Percentiles rank a stretch among this genome's conserved stretches.
Conservation (phyloP, 2,888 invertebrate genomes). For the Bimastos eiseni region DNA sequence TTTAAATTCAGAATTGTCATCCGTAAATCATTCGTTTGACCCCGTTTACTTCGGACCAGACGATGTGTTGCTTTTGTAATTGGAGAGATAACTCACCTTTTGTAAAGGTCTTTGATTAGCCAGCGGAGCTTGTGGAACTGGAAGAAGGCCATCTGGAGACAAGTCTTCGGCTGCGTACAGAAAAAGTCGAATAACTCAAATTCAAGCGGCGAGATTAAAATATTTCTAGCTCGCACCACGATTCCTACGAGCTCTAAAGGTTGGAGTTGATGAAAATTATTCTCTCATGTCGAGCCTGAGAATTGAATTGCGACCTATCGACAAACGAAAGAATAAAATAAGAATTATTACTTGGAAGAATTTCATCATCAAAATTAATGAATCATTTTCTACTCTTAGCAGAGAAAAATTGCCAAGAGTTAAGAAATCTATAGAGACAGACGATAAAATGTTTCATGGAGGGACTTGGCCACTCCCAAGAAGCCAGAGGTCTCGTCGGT, state of each 20-base stretch:
- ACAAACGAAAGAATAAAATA: background rate
- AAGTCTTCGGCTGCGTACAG: background rate
- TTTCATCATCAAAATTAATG: background rate
- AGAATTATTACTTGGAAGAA: background rate
- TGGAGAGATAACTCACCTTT: slow-evolving; percentile 23
- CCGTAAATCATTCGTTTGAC: background rate
- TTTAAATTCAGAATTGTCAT: background rate
- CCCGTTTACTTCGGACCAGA: background rate
- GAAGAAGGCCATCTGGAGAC: slow-evolving; percentile 26
- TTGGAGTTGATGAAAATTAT: background rate
- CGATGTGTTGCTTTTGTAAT: background rate
- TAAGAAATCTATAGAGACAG: background rate
- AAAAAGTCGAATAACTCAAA: slow-evolving; percentile 2
- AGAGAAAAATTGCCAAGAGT: background rate
- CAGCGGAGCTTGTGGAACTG: slow-evolving; percentile 29
- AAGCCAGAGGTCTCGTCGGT: background rate
- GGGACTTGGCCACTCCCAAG: slow-evolving; percentile 2
- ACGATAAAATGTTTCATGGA: background rate
- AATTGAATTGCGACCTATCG: background rate
- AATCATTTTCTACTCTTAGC: background rate
- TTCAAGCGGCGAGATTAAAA: background rate
- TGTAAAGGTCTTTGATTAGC: slow-evolving; percentile 29
- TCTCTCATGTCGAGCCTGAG: background rate
- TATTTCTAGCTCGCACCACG: background rate
- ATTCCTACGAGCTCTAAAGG: background rate